Conservation (phyloP, 2,797 vertebrate species). For the Cygnus olor region DNA sequence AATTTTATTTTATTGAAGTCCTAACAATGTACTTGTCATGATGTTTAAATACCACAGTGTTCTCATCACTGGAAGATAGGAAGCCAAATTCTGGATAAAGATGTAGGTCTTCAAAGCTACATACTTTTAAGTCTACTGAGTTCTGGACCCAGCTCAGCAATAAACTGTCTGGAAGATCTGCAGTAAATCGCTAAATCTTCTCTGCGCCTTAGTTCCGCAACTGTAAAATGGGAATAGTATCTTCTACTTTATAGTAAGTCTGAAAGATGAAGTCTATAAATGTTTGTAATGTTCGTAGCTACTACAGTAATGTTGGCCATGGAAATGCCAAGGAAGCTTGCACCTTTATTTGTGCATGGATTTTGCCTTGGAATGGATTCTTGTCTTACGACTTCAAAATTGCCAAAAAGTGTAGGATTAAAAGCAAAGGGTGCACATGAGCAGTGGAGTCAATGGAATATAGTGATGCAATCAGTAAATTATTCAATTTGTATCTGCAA, state of each 20-base stretch:
- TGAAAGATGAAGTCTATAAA: background rate
- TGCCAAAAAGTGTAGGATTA: background rate
- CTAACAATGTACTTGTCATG: background rate
- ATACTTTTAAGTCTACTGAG: background rate
- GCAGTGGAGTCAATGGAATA: constrained; percentile 6
- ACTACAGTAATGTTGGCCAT: background rate
- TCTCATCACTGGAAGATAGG: background rate
- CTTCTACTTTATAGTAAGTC: background rate
- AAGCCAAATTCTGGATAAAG: background rate
- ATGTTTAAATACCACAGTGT: background rate
- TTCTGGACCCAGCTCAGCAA: background rate
- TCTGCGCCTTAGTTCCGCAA: background rate
- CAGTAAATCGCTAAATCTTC: background rate
- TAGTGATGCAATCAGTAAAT: background rate
- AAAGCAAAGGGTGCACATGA: constrained; percentile 26
- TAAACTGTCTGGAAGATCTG: background rate
- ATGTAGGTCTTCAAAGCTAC: background rate
- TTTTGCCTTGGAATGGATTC: background rate
- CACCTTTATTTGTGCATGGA: background rate
- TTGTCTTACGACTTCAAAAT: background rate
- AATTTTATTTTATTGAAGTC: background rate
- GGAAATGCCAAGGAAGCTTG: background rate
- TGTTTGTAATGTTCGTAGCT: background rate
- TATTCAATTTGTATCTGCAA: background rate
- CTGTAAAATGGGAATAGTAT: background rate